phyloP scores from a whole-genome alignment of 2,797 vertebrate species.

The Xerus rutilus region DNA sequence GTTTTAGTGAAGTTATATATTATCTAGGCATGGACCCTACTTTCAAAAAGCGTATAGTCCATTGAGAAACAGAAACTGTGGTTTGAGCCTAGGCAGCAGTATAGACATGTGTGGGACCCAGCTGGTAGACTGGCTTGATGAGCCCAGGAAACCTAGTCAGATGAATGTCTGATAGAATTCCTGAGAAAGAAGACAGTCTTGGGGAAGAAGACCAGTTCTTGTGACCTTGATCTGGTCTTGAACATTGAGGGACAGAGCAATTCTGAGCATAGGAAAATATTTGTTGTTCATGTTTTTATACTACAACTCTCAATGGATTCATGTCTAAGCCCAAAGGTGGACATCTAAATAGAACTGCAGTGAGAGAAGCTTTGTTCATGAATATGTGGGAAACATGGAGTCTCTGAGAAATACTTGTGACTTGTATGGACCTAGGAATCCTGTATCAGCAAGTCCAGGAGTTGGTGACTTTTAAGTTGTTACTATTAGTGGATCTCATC shows the following conservation, averaged over 20 bases:
- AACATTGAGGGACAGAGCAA: background rate
- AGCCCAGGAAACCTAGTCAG: background rate
- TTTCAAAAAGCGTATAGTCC: background rate
- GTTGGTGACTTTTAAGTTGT: background rate
- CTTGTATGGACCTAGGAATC: background rate
- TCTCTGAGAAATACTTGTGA: background rate
- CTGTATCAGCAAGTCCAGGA: background rate
- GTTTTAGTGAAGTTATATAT: background rate
- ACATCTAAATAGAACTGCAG: background rate
- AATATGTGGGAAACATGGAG: background rate
- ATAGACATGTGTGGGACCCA: background rate
- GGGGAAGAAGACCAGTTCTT: background rate
- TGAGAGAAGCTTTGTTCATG: background rate
- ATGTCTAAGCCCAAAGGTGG: background rate
- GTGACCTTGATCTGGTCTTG: slow-evolving; percentile 13
- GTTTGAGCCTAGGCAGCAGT: background rate
- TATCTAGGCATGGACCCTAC: background rate
- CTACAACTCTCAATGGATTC: background rate
- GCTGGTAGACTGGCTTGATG: background rate
- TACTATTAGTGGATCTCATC: background rate
- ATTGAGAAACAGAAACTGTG: background rate
- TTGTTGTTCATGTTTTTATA: background rate
- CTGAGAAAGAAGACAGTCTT: background rate
- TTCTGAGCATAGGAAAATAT: background rate
- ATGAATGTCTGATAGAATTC: background rate